Conservation (phyloP, 2,888 invertebrate genomes). For the Pterostichus madidus region DNA sequence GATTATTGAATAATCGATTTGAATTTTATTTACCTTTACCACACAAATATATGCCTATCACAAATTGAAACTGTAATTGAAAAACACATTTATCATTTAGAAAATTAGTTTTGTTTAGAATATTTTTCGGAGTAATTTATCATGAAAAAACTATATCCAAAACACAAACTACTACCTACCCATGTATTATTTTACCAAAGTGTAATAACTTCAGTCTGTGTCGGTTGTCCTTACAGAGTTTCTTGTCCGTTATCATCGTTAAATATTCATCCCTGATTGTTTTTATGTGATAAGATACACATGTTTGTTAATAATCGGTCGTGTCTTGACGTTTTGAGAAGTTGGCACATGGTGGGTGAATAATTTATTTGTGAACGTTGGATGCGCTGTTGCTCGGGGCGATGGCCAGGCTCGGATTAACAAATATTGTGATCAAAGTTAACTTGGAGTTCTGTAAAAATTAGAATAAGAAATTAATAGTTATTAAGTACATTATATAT, state of each 20-base stretch:
- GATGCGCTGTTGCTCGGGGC: not conserved
- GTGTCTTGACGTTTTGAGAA: constrained; percentile 57
- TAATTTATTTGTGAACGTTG: constrained; percentile 50
- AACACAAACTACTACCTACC: no score
- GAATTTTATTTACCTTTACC: constrained; percentile 21
- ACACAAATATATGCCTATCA: not conserved
- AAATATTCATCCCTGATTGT: constrained; percentile 26
- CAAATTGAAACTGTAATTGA: not conserved
- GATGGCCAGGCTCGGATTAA: not conserved
- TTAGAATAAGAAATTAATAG: no score
- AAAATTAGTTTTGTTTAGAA: not conserved
- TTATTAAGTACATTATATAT: no score
- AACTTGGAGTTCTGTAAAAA: no score
- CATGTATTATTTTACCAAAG: not conserved
- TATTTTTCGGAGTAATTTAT: constrained; percentile 6
- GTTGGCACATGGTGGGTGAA: constrained; percentile 53
- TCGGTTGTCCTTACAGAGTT: not conserved
- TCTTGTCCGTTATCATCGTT: not conserved
- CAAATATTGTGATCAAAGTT: no score
- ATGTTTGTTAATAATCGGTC: constrained; percentile 42
- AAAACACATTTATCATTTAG: not conserved
- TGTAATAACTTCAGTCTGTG: not conserved
- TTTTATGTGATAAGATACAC: constrained; percentile 44
- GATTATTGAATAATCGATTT: constrained; percentile 30
- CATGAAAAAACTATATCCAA: not conserved